These are phyloP conservation scores for Eristalis pertinax DNA, from an alignment of 2,888 invertebrate genomes.

Conservation along the genomic window DNA sequence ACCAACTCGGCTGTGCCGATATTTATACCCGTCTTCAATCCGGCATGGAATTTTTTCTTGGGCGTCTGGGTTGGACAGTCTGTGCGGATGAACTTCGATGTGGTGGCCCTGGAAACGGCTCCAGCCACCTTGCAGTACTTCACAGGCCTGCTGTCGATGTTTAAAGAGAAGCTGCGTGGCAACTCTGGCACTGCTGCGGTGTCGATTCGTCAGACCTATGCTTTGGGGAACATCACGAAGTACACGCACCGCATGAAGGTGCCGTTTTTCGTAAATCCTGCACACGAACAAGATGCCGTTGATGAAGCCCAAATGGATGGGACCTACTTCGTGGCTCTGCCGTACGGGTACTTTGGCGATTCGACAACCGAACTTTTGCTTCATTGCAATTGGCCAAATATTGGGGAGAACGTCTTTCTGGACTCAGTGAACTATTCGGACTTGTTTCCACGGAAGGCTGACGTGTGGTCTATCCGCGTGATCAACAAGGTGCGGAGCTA, in stretches of 20 bases:
- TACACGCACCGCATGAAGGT: slow-evolving; percentile 56
- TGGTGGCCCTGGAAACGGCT: slow-evolving; percentile 91
- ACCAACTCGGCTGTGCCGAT: slow-evolving; percentile 91
- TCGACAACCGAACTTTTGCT: slow-evolving; percentile 90
- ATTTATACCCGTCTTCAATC: slow-evolving; percentile 94
- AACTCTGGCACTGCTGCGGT: slow-evolving; percentile 84
- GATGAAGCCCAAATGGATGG: slow-evolving; percentile 77
- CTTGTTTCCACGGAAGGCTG: slow-evolving; percentile 90
- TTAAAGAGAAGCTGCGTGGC: slow-evolving; percentile 93
- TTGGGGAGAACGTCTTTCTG: slow-evolving; percentile 92
- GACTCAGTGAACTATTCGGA: slow-evolving; percentile 94
- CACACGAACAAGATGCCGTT: slow-evolving; percentile 66
- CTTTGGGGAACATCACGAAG: slow-evolving; percentile 80
- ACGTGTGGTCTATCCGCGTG: slow-evolving; percentile 88
- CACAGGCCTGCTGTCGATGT: slow-evolving; percentile 91
- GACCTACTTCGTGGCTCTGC: slow-evolving; percentile 84
- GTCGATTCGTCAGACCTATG: slow-evolving; percentile 87
- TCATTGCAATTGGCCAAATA: slow-evolving; percentile 92
- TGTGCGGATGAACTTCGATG: slow-evolving; percentile 92
- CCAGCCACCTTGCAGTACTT: slow-evolving; percentile 92
- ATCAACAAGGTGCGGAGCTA: slow-evolving; percentile 88
- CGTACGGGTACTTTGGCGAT: slow-evolving; percentile 92
- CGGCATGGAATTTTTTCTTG: slow-evolving; percentile 87
- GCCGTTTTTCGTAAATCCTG: slow-evolving; percentile 73
- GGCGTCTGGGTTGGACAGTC: slow-evolving; percentile 91